Percentiles rank a stretch among this genome's conserved stretches.
These are phyloP conservation scores for Xiphophorus hellerii DNA, from an alignment of 2,113 vertebrate species.

Conservation along the genomic window DNA sequence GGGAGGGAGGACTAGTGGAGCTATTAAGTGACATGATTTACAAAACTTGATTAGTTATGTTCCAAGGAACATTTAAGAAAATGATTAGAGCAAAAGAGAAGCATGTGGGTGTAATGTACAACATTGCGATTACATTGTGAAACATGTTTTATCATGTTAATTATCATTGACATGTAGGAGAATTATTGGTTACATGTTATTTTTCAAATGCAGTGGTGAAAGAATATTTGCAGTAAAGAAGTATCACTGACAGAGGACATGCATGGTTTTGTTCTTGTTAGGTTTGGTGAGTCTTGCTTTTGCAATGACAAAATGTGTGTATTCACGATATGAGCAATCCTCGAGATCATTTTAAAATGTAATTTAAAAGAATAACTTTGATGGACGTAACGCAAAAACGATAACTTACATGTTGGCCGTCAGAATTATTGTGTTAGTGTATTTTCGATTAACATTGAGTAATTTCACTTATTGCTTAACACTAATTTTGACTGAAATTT, in stretches of 20 bases:
- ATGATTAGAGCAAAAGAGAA: constrained; percentile 7
- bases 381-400: background rate
- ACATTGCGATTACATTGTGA: constrained; percentile 4
- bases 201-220: background rate
- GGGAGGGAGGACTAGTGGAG: constrained; percentile 18
- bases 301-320: background rate
- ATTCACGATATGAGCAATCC: background rate
- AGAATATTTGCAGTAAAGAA: background rate
- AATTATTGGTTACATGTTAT: background rate
- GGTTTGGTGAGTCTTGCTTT: background rate
- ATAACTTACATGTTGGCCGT: background rate
- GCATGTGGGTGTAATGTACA: background rate
- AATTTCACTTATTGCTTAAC: background rate
- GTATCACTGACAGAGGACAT: background rate
- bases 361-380: background rate
- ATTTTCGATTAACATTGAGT: background rate
- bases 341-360: background rate
- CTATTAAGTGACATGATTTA: constrained; percentile 60
- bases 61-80: constrained; percentile 41
- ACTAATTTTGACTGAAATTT: background rate
- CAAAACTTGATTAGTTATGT: constrained; percentile 28
- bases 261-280: background rate
- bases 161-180: background rate
- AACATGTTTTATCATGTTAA: background rate
- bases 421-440: background rate